These are phyloP conservation scores for Nematolebias whitei DNA, from an alignment of 2,113 vertebrate genomes.

Conservation along the genomic window DNA sequence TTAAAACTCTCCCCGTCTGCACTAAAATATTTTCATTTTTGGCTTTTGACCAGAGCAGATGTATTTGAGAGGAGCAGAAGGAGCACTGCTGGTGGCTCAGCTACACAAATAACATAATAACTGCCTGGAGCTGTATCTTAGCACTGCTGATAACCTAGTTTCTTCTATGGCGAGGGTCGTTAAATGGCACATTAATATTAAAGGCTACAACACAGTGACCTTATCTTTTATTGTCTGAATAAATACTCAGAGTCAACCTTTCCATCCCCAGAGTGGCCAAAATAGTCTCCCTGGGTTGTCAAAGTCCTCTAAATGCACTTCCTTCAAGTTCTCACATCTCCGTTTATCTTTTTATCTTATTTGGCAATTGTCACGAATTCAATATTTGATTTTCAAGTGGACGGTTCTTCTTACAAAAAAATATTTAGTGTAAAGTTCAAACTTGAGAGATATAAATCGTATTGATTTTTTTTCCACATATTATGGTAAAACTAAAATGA, in stretches of 20 bases:
- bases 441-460: not conserved
- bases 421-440: not conserved
- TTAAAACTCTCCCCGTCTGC: conserved; percentile 5
- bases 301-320: conserved; percentile 32
- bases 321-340: conserved; percentile 37
- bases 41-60: conserved; percentile 7
- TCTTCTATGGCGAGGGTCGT: conserved; percentile 56
- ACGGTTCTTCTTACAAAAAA: not conserved
- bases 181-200: conserved; percentile 77
- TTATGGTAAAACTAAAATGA: too few relatives aligned
- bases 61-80: not conserved
- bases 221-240: conserved; percentile 76
- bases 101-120: conserved; percentile 45
- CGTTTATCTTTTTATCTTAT: conserved; percentile 46
- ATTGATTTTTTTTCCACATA: not conserved
- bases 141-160: conserved; percentile 60
- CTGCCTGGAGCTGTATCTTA: conserved; percentile 51
- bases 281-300: conserved; percentile 38
- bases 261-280: conserved; percentile 53
- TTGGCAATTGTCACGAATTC: conserved; percentile 17
- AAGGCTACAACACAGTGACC: conserved; percentile 76
- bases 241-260: conserved; percentile 67
- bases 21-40: conserved; percentile 7
- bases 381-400: not conserved
- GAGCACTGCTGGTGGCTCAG: conserved; percentile 21